Evolutionary conservation across 2,888 invertebrate genomes (phyloP), one percentile per base, ranked within the genome.

Genomic region (Drosophila paramelanica): DNA sequence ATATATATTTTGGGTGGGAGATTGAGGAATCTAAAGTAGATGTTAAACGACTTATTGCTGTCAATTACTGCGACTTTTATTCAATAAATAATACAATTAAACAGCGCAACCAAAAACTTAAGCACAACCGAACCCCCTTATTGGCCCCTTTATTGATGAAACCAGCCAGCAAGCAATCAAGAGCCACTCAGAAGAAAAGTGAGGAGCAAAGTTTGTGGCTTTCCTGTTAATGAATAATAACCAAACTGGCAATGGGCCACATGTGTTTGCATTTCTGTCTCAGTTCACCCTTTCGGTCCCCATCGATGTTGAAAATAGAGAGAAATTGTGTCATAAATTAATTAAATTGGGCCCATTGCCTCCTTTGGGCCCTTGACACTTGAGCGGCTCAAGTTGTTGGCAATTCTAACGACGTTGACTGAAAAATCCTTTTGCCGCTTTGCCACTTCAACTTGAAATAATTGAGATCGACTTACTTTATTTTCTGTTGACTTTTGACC

Each of bases 181-280:
- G 67, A 43, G 65, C 57, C 60, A 68, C 66, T 75, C 64, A n/a
- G 17, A 17, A 61, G 23, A 23, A 64, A 17, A 17, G 17, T 17
- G 42, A 46, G 52, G 43, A 58, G 43, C 61, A 69, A 67, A 67
- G 73, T 66, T 79, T 86, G 88, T 68, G 84, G 88, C 78, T 86
- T 78, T 86, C 77, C 70, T 77, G 81, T 88, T 88, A 73, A 86
- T 80, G 78, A 86, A 82, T 82, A 78, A 86, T 86, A 86, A 80
- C 75, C 78, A 69, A 62, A 49, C 27, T 53, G 69, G 73, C 58
- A 75, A 62, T 31, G 67, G 67, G 79, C 50, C 67, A 56, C 59
- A 72, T 67, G 77, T 80, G 67, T 62, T 58, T 66, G 42, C 62
- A 42, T 67, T 51, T 51, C 33, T 41, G 64, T 47, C 13, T 51